Evolutionary conservation across 2,113 vertebrate genomes (phyloP).

Genomic region (Chlorodrepanis virens): DNA sequence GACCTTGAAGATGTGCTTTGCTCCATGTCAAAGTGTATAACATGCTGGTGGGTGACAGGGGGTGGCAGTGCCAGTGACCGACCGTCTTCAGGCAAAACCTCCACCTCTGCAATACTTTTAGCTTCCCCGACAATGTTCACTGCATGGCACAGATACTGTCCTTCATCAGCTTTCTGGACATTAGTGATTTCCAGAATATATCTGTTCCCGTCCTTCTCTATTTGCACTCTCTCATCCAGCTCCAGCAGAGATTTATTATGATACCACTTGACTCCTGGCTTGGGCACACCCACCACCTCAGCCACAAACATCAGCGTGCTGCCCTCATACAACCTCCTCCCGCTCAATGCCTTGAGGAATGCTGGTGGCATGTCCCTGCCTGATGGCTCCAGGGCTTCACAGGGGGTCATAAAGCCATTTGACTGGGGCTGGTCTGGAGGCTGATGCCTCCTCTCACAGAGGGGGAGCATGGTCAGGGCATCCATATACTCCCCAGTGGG

Average conservation of each 20-base stretch:
- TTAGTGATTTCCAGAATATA: slow-evolving; percentile 80
- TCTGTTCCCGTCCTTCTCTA: slow-evolving; percentile 83
- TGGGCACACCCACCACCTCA: slow-evolving; percentile 89
- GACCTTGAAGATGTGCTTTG: slow-evolving; percentile 86
- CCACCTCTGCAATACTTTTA: slow-evolving; percentile 85
- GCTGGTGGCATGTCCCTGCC: slow-evolving; percentile 89
- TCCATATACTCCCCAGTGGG: slow-evolving; percentile 79
- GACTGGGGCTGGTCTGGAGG: slow-evolving; percentile 67
- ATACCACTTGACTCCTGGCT: slow-evolving; percentile 93
- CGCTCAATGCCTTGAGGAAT: slow-evolving; percentile 88
- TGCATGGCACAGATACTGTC: slow-evolving; percentile 92
- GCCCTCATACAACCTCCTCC: slow-evolving; percentile 83
- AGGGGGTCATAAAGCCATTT: slow-evolving; percentile 77
- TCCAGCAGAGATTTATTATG: slow-evolving; percentile 85
- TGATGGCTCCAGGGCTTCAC: slow-evolving; percentile 79
- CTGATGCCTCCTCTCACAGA: slow-evolving; percentile 66
- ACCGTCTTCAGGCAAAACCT: slow-evolving; percentile 81
- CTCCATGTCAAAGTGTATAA: slow-evolving; percentile 95
- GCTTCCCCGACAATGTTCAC: slow-evolving; percentile 92
- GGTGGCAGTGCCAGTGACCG: slow-evolving; percentile 83
- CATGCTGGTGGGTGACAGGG: slow-evolving; percentile 92
- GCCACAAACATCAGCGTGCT: slow-evolving; percentile 80
- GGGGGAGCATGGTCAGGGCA: slow-evolving; percentile 50
- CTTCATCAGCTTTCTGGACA: slow-evolving; percentile 80
- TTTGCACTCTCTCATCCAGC: slow-evolving; percentile 72